Conservation (phyloP, 2,888 invertebrate species). For the Oconnorella tubifera region DNA sequence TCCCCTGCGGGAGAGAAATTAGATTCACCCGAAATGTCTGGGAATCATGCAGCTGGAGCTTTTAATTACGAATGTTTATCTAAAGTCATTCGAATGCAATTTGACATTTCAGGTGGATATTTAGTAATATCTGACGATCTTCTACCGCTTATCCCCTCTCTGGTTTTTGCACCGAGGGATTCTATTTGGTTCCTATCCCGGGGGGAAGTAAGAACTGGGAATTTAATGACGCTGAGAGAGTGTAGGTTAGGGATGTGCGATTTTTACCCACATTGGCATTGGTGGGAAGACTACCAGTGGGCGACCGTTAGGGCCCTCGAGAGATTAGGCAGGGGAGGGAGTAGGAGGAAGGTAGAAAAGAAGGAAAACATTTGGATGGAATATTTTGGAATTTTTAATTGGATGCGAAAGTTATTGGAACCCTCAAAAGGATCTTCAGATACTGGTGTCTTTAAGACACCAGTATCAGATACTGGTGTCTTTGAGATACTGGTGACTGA, state of each 20-base stretch:
- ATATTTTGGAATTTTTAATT: neutral
- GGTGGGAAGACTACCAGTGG: conserved; percentile 33
- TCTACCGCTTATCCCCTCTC: conserved; percentile 18
- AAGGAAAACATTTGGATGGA: neutral
- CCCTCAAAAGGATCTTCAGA: no score
- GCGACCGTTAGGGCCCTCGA: conserved; percentile 18
- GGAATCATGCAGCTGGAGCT: conserved; percentile 24
- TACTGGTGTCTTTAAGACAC: neutral
- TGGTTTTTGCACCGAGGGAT: conserved; percentile 14
- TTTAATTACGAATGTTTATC: conserved; percentile 33
- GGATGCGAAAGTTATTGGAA: no score
- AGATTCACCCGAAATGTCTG: conserved; percentile 3
- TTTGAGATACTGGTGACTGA: no score
- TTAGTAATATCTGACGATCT: conserved; percentile 32
- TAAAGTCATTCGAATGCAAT: conserved; percentile 24
- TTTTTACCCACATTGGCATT: conserved; percentile 26
- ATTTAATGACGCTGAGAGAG: conserved; percentile 26
- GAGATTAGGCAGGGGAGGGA: neutral
- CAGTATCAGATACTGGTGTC: neutral
- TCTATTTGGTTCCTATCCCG: conserved; percentile 29
- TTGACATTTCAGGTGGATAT: conserved; percentile 25
- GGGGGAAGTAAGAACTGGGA: conserved; percentile 26
- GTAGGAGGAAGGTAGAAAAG: neutral
- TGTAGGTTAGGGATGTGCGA: conserved; percentile 35
- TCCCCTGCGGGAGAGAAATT: neutral